Evolutionary conservation across 1,140 invertebrate genomes (phyloP).

Genomic region (Drosophila pandora): DNA sequence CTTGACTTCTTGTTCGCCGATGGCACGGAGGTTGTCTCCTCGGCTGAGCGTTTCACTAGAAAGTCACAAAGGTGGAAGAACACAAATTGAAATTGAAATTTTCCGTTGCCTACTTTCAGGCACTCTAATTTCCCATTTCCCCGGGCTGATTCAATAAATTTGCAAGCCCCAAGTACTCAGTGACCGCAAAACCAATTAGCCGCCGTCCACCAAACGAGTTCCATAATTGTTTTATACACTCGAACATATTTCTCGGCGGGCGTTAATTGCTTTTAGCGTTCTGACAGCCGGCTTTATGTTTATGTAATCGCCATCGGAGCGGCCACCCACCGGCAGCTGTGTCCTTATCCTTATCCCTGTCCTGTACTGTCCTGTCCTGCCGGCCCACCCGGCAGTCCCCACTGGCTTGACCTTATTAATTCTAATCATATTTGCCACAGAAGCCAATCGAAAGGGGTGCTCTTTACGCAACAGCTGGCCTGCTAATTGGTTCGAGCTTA

Average conservation of each 20-base stretch:
- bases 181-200: constrained; percentile 71
- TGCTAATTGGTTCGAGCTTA: constrained; percentile 55
- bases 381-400: neutral
- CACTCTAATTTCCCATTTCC: constrained; percentile 55
- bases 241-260: constrained; percentile 34
- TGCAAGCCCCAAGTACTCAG: constrained; percentile 1
- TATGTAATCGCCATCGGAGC: constrained; percentile 41
- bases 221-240: constrained; percentile 70
- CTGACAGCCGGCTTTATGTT: constrained; percentile 66
- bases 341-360: constrained; percentile 37
- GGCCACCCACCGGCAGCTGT: constrained; percentile 24
- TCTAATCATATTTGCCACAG: constrained; percentile 59
- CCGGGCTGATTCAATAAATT: constrained; percentile 67
- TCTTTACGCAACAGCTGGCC: constrained; percentile 34
- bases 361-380: neutral
- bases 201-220: constrained; percentile 47
- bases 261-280: constrained; percentile 74
- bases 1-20: constrained; percentile 77
- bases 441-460: constrained; percentile 22
- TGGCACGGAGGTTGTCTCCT: constrained; percentile 38
- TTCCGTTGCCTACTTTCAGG: constrained; percentile 43
- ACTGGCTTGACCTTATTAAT: constrained; percentile 61
- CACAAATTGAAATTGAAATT: constrained; percentile 52
- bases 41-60: constrained; percentile 51
- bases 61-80: constrained; percentile 1